Evolutionary conservation across 30 jellyfish, hydroid and myxozoan species (phyloP), one percentile per base, ranked within the genome.

Genomic region (Aurelia coerulea): DNA sequence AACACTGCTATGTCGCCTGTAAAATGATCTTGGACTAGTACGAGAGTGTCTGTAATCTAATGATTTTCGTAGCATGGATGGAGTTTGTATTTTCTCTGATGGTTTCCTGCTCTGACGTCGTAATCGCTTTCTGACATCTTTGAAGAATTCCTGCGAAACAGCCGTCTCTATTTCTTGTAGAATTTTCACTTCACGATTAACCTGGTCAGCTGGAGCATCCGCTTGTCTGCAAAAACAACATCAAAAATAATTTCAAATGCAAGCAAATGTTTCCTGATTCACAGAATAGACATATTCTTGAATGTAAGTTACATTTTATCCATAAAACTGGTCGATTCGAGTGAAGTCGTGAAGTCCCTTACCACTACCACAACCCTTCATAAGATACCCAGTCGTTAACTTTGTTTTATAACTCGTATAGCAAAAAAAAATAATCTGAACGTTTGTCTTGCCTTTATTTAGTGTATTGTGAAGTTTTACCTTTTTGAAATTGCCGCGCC

Each of bases 141-240:
- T 83, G 83, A 88, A 88, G 83, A 82, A 93, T 70, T 88, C 97
- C 32, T 76, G 87, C 1, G 98, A 93, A 15, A 93, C 83, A n/a
- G 97, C 97, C 46, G 58, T 74, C 65, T 93, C 98, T 50, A 93
- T 88, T 31, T 93, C 98, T 62, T 87, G 96, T 50, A 93, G 86
- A 46, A 76, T 42, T 46, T 80, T 53, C 14, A 93, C 90, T 62
- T 93, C 98, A 33, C 89, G 96, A 58, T 49, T 88, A 14, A 93
- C 76, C 12, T 69, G 39, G 18, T 93, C 97, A 2, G 74, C 85
- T 17, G 96, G 86, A 15, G 98, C 98, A 49, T 83, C 72, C 3
- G 76, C 56, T 53, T 95, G 93, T 53, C 98, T 93, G 78, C 14
- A 74, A 58, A 72, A 53, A 1, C 39, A 73, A 16, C 16, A 64